A percentile compares a stretch with the other conserved stretches of the same genome.
These are phyloP conservation scores for Nematostella vectensis DNA, from an alignment of 92 coral and sea anemone genomes.

Conservation along the genomic window DNA sequence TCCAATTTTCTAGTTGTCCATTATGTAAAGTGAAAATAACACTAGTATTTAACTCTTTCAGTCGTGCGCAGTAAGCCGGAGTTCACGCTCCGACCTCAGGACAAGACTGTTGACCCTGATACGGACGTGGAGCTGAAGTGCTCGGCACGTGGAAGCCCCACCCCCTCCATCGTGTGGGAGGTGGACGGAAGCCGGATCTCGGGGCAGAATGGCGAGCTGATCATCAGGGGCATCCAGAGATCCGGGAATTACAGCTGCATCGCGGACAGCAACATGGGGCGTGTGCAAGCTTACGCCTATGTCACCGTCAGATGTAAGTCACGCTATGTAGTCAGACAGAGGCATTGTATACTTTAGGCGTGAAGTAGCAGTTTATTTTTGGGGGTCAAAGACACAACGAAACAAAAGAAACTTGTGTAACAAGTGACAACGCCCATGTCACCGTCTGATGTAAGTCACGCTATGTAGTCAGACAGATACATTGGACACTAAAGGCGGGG, in stretches of 20 bases:
- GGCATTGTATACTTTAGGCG: too few relatives aligned
- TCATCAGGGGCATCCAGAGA: slow-evolving; percentile 36
- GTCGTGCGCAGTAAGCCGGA: slow-evolving; percentile 42
- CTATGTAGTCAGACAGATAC: background rate
- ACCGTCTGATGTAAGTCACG: slow-evolving; percentile 63
- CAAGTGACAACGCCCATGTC: slow-evolving; percentile 74
- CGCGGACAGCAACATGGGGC: slow-evolving; percentile 52
- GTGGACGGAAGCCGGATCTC: slow-evolving; percentile 27
- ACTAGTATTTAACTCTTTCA: too few relatives aligned
- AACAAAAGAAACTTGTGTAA: too few relatives aligned
- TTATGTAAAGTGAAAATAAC: too few relatives aligned
- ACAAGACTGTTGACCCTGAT: slow-evolving; percentile 76
- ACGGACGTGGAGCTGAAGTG: slow-evolving; percentile 69
- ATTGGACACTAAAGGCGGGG: too few relatives aligned
- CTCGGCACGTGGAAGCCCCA: slow-evolving; percentile 68
- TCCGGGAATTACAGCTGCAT: slow-evolving; percentile 74
- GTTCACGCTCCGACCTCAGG: slow-evolving; percentile 50
- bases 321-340: background rate
- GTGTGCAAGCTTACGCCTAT: slow-evolving; percentile 43
- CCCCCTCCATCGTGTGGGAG: slow-evolving; percentile 64
- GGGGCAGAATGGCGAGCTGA: slow-evolving; percentile 32
- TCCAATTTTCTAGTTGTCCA: too few relatives aligned
- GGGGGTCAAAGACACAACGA: too few relatives aligned
- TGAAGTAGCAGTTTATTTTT: too few relatives aligned
- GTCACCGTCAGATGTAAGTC: slow-evolving; percentile 76